A percentile compares a stretch with the other conserved stretches of the same genome.
These are phyloP conservation scores for Stenoptilia bipunctidactyla DNA, from an alignment of 2,888 invertebrate genomes.

Conservation along the genomic window DNA sequence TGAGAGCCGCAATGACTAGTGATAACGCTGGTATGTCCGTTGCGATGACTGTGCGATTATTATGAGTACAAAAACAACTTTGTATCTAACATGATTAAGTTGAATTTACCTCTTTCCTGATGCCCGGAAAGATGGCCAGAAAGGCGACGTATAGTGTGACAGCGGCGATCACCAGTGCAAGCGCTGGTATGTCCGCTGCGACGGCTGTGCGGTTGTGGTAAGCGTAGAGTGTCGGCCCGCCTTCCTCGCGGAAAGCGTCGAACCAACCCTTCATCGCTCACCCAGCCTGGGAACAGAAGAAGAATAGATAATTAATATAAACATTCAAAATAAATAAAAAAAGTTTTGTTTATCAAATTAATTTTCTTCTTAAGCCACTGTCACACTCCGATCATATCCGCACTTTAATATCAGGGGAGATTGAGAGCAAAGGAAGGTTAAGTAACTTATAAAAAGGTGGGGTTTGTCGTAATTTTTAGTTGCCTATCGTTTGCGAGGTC, in stretches of 20 bases:
- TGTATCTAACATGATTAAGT: background rate
- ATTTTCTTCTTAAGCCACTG: no score
- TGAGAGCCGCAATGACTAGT: constrained; percentile 87
- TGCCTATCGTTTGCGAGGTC: no score
- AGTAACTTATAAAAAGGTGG: no score
- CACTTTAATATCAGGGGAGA: no score
- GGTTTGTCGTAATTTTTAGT: no score
- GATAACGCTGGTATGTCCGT: constrained; percentile 92
- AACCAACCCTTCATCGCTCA: constrained; percentile 94
- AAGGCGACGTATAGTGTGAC: constrained; percentile 94
- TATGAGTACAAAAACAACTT: no score
- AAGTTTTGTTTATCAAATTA: no score
- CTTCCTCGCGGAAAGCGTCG: constrained; percentile 96
- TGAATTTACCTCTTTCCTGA: constrained; percentile 86
- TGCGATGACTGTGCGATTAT: no score
- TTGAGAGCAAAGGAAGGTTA: no score
- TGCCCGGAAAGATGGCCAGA: constrained; percentile 95
- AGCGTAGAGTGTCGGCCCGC: constrained; percentile 95
- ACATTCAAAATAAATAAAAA: no score
- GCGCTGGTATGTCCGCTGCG: constrained; percentile 90
- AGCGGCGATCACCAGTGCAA: constrained; percentile 88
- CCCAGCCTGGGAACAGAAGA: constrained; percentile 43
- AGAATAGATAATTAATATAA: no score
- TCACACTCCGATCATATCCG: no score
- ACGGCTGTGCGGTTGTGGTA: constrained; percentile 96